phyloP scores from a whole-genome alignment of 2,888 invertebrate species.

The Eristalinus aeneus region DNA sequence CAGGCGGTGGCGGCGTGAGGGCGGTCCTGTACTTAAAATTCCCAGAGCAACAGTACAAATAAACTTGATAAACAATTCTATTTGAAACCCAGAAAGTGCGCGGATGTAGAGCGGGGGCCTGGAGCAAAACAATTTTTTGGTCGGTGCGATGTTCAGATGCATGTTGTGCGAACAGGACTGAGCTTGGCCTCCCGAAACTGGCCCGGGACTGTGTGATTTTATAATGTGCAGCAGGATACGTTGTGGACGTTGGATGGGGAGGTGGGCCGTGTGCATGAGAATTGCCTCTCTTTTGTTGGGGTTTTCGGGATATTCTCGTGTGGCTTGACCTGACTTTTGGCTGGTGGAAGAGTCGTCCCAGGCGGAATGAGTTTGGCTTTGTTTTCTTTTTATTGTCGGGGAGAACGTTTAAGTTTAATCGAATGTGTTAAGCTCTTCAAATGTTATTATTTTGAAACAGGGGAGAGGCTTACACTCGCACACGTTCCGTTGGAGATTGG shows the following conservation, averaged over 20 bases:
- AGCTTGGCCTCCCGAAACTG: neutral
- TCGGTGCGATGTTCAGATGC: neutral
- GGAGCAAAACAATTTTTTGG: neutral
- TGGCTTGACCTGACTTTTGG: slow-evolving; percentile 19
- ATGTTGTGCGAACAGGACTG: slow-evolving; percentile 3
- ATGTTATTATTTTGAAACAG: slow-evolving; percentile 16
- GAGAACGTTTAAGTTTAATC: slow-evolving; percentile 12
- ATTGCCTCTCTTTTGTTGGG: slow-evolving; percentile 17
- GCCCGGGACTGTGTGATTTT: slow-evolving; percentile 21
- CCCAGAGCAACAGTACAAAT: slow-evolving; percentile 55
- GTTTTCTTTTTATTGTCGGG: neutral
- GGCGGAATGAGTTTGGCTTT: neutral
- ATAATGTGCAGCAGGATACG: neutral
- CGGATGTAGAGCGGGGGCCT: neutral
- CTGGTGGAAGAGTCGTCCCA: slow-evolving; percentile 6
- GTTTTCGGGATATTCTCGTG: slow-evolving; percentile 18
- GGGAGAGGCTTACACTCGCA: neutral
- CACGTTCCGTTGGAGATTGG: neutral
- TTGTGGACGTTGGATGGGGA: neutral
- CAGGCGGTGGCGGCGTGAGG: neutral
- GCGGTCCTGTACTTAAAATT: slow-evolving; percentile 49
- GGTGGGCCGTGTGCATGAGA: neutral
- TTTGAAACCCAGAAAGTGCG: slow-evolving; percentile 46
- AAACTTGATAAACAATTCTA: slow-evolving; percentile 58
- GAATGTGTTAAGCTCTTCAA: slow-evolving; percentile 18